These are phyloP conservation scores for Vireo altiloquus DNA, from an alignment of 2,113 vertebrate species.

Conservation along the genomic window DNA sequence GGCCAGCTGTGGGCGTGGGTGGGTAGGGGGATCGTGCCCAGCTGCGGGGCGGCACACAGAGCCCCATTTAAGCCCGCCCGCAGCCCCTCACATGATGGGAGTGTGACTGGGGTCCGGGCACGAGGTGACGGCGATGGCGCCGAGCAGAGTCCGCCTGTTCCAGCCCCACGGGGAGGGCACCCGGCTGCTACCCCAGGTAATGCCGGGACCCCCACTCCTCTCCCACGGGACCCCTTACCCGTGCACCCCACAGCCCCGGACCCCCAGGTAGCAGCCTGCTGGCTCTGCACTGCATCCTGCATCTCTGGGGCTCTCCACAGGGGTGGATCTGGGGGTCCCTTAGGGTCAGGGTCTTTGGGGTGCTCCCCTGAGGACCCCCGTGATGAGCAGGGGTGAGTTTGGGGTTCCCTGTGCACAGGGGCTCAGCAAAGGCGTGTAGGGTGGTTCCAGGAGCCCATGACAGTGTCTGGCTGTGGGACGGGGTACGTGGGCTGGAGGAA, in stretches of 20 bases:
- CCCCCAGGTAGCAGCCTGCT: background rate
- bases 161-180: conserved; percentile 59
- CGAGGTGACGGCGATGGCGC: background rate
- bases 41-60: background rate
- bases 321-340: too few species aligned
- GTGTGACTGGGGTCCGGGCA: background rate
- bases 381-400: background rate
- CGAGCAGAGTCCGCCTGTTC: background rate
- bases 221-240: background rate
- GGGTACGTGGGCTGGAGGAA: accelerated
- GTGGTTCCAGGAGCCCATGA: background rate
- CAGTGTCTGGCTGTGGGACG: accelerated
- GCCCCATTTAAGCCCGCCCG: background rate
- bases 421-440: accelerated
- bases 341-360: background rate
- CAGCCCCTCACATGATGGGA: conserved; percentile 36
- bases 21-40: background rate
- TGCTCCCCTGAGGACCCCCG: too few species aligned
- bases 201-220: accelerated
- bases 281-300: background rate
- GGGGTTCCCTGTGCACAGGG: background rate
- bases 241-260: accelerated
- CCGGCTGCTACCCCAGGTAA: conserved; percentile 84
- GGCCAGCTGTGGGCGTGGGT: background rate
- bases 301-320: too few species aligned